Evolutionary conservation across 1,140 invertebrate species (phyloP).

Genomic region (Battus philenor): DNA sequence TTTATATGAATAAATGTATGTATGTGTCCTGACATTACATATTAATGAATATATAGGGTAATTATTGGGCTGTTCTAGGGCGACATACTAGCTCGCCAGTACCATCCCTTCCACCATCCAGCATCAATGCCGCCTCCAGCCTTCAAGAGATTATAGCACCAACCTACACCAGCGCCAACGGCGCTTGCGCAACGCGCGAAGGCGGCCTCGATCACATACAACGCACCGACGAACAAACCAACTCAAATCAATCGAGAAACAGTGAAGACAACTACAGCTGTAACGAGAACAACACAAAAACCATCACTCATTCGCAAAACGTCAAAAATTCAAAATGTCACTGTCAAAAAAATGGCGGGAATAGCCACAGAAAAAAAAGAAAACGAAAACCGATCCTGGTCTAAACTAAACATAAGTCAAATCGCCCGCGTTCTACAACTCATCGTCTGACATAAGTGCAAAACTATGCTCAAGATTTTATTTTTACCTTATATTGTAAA

Average conservation of each 20-base stretch:
- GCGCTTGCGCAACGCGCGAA: slow-evolving; percentile 2
- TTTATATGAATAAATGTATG: no score
- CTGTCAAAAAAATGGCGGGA: slow-evolving; percentile 3
- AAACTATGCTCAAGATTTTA: slow-evolving; percentile 22
- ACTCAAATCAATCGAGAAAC: background rate
- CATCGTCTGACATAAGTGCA: slow-evolving; percentile 18
- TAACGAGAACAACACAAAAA: no score
- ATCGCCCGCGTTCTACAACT: slow-evolving; percentile 23
- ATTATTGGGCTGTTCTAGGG: slow-evolving; percentile 57
- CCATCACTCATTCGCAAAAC: background rate
- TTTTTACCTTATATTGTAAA: slow-evolving; percentile 14
- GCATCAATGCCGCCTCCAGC: slow-evolving; percentile 39
- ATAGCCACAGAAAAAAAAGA: slow-evolving; percentile 33
- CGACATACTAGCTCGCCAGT: slow-evolving; percentile 61
- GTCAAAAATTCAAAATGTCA: slow-evolving; percentile 17
- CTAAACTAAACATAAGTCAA: slow-evolving; percentile 27
- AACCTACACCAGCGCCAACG: slow-evolving; percentile 13
- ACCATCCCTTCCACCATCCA: slow-evolving; percentile 64
- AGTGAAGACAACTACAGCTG: no score
- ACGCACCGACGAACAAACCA: background rate
- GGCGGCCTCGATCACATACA: no score
- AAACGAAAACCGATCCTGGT: slow-evolving; percentile 60
- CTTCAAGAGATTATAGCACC: slow-evolving; percentile 66
- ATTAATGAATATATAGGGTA: slow-evolving; percentile 58
- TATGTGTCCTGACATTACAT: slow-evolving; percentile 13